Evolutionary conservation across 2,797 vertebrate species (phyloP).

Genomic region (Gymnodraco acuticeps): DNA sequence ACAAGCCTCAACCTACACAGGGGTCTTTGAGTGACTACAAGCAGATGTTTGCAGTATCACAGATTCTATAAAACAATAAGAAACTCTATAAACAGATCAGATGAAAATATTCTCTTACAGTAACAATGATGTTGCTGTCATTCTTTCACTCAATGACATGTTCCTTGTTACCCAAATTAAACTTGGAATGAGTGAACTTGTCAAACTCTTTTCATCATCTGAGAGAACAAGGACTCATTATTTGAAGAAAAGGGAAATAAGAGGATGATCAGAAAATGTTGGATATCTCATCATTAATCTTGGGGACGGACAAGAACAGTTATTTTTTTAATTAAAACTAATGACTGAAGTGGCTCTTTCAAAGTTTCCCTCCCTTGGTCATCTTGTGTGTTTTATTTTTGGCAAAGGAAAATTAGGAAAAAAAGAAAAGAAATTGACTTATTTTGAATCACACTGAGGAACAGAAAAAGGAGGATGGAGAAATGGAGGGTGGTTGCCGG

Average conservation of each 20-base stretch:
- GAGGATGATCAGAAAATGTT: slow-evolving; percentile 11
- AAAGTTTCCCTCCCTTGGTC: slow-evolving; percentile 15
- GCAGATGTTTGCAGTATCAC: too few species aligned
- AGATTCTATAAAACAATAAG: too few species aligned
- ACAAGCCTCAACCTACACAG: too few species aligned
- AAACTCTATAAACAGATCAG: too few species aligned
- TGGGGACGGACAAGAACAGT: neutral
- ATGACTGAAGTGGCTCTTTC: slow-evolving; percentile 26
- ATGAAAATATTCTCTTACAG: too few species aligned
- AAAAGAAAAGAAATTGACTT: neutral
- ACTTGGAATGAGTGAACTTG: neutral
- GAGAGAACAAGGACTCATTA: slow-evolving; percentile 21
- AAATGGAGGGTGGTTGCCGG: slow-evolving; percentile 2
- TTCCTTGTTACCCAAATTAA: neutral
- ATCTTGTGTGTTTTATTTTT: slow-evolving; percentile 23
- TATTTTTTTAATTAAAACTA: slow-evolving; percentile 30
- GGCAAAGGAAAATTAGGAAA: neutral
- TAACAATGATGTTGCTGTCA: neutral
- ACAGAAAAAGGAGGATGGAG: slow-evolving; percentile 1
- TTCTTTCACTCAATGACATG: slow-evolving; percentile 11
- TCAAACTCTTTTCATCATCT: neutral
- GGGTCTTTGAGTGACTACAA: too few species aligned
- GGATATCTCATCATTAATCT: slow-evolving; percentile 29
- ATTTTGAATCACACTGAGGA: slow-evolving; percentile 15
- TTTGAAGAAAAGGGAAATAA: slow-evolving; percentile 8